These are phyloP conservation scores for Nanger granti DNA, from an alignment of 2,113 vertebrate species.

Conservation along the genomic window DNA sequence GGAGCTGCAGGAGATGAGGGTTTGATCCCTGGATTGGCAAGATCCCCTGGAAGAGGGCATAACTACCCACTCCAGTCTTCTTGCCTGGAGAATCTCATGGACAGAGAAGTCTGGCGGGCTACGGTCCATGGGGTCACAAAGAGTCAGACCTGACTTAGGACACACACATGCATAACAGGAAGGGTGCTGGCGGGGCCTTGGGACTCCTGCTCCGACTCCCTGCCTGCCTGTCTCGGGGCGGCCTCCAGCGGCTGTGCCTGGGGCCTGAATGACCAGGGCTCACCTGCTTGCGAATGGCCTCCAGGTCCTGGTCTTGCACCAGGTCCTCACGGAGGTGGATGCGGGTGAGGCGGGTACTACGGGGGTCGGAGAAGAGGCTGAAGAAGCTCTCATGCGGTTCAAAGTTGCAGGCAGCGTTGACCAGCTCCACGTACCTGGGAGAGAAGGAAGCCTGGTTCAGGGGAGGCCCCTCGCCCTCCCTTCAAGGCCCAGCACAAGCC, in stretches of 20 bases:
- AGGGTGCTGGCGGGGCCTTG: background rate
- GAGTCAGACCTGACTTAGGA: background rate
- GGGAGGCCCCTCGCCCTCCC: background rate
- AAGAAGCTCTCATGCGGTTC: slow-evolving; percentile 94
- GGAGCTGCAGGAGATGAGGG: background rate
- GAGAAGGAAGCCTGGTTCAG: background rate
- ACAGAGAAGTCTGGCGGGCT: background rate
- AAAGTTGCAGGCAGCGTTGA: slow-evolving; percentile 91
- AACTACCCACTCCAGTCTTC: background rate
- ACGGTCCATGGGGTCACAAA: background rate
- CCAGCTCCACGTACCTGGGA: slow-evolving; percentile 92
- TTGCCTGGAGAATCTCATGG: background rate
- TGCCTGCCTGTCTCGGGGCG: accelerated
- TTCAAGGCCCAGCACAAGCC: background rate
- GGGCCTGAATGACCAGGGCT: background rate
- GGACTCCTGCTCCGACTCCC: background rate
- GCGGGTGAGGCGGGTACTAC: slow-evolving; percentile 91
- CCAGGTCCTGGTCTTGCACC: slow-evolving; percentile 92
- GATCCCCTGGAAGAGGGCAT: background rate
- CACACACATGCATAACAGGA: background rate
- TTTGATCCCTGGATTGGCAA: background rate
- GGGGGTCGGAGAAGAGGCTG: slow-evolving; percentile 93
- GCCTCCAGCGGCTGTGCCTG: accelerated
- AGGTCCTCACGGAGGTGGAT: slow-evolving; percentile 92
- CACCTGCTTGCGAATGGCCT: slow-evolving; percentile 96